Evolutionary conservation across 2,888 invertebrate species (phyloP), one percentile per base, ranked within the genome.

Genomic region (Cantharis rufa): DNA sequence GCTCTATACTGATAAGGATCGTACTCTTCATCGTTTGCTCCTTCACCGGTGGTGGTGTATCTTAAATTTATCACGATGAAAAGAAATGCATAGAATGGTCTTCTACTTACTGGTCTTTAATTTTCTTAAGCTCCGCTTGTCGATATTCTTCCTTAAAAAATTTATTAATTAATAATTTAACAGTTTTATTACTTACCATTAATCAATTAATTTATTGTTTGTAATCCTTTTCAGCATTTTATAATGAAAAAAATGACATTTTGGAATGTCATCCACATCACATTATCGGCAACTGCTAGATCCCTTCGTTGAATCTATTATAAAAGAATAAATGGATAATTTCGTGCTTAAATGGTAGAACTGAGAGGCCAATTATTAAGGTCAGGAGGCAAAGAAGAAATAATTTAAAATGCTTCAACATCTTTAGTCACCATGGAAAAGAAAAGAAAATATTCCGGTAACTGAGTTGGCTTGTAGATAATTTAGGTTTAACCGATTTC

Each of bases 1-100:
- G 91, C 90, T 69, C 94, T 90, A 83, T 94, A 90, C 2, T 89
- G 84, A 84, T 93, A 94, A 0, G 94, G 94, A 86, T 94, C 92
- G 82, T 92, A 94, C 16, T 85, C 85, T 11, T 86, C 86, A 15
- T 80, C 82, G 16, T 78, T 79, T 71, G 68, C 70, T n/a, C 78
- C 84, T 18, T 16, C 32, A 3, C 21, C 21, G 9, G 69, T 69
- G 15, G 32, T 16, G 18, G n/a, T 32, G 11, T 11, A n/a, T 48
- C 48, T 48, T 11, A 48, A 48, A 48, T 48, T 48, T 7, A 7
- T 48, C 3, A 11, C 1, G 2, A 32, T 4, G 3, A 4, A 13
- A 4, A 32, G 1, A 11, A 11, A 3, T 11, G 4, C 32, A 32
- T 13, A 10, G 32, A 28, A 28, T 10, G 13, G 13, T 4, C 7